Evolutionary conservation across 2,797 vertebrate genomes (phyloP), one percentile per base, ranked within the genome.

Genomic region (Trachurus trachurus): DNA sequence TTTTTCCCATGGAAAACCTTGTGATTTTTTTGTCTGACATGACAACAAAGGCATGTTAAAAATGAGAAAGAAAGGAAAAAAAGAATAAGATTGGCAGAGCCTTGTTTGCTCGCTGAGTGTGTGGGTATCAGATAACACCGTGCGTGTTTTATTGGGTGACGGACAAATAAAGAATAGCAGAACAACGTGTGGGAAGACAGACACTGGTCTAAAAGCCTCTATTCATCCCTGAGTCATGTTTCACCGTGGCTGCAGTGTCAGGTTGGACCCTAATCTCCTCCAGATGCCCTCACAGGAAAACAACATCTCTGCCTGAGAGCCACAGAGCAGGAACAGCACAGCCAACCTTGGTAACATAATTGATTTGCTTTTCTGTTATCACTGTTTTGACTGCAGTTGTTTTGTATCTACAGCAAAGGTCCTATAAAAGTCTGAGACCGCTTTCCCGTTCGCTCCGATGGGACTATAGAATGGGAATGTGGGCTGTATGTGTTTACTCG

Each of bases 141-240:
- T 62, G 76, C 78, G 66, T 90, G 92, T 91, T 93, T 95, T 92
- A 95, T 90, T 91, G 91, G 90, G 91, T 93, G 94, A 92, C 49
- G 64, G 89, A 92, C 86, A 94, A 94, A 94, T 93, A 93, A 94
- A 94, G 90, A 91, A 89, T 76, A 91, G 88, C 88, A 85, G 83
- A 86, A 78, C 86, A 85, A 89, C 73, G 85, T 93, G 91, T 94
- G 90, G 86, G 91, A 89, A 93, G 91, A 91, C 83, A 92, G 86
- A 90, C 92, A 83, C 60, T 31, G 81, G 78, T 80, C 87, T 90
- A 76, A 92, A 92, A 92, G 88, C 87, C 86, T 80, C 85, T 85
- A 91, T 92, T 93, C 93, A 89, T 90, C 89, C 85, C 89, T 89
- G 91, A 94, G 91, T 95, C 90, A 87, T 92, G 93, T 94, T 94